Percentiles rank a stretch among this genome's conserved stretches.
Evolutionary conservation across 1,140 invertebrate genomes (phyloP).

Genomic region (Pseudobourletiella spinata): DNA sequence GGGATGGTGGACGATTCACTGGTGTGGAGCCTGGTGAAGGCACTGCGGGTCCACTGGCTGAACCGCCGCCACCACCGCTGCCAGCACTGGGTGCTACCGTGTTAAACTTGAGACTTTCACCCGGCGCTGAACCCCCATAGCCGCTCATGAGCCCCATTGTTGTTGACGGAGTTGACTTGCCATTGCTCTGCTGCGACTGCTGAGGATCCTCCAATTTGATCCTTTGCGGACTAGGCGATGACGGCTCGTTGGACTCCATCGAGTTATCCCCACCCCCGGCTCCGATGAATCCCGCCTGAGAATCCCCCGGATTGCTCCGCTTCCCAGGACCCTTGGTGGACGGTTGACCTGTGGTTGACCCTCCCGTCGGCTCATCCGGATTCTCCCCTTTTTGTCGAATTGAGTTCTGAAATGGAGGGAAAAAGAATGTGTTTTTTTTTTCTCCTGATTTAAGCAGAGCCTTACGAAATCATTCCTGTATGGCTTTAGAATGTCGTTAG

Average conservation of each 20-base stretch:
- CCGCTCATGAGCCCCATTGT: not conserved
- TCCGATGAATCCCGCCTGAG: too few species aligned
- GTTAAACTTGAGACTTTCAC: not conserved
- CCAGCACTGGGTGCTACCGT: not conserved
- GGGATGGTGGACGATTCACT: not conserved
- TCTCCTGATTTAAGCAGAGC: too few species aligned
- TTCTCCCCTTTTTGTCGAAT: conserved; percentile 34
- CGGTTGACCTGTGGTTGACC: too few species aligned
- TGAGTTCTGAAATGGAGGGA: conserved; percentile 37
- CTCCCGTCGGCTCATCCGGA: conserved; percentile 13
- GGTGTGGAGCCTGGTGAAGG: conserved; percentile 1
- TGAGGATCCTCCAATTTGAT: conserved; percentile 18
- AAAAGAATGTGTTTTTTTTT: too few species aligned
- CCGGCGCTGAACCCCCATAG: not conserved
- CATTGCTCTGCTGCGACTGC: too few species aligned
- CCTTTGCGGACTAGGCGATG: conserved; percentile 14
- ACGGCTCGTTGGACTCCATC: too few species aligned
- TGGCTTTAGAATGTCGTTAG: too few species aligned
- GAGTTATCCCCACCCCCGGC: too few species aligned
- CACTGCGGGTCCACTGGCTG: not conserved
- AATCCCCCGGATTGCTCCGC: too few species aligned
- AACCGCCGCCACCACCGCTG: not conserved
- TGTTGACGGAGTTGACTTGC: conserved; percentile 28
- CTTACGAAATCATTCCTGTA: too few species aligned
- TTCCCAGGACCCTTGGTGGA: too few species aligned